phyloP scores from a whole-genome alignment of 2,888 invertebrate species.

The Leptopterna dolabrata region DNA sequence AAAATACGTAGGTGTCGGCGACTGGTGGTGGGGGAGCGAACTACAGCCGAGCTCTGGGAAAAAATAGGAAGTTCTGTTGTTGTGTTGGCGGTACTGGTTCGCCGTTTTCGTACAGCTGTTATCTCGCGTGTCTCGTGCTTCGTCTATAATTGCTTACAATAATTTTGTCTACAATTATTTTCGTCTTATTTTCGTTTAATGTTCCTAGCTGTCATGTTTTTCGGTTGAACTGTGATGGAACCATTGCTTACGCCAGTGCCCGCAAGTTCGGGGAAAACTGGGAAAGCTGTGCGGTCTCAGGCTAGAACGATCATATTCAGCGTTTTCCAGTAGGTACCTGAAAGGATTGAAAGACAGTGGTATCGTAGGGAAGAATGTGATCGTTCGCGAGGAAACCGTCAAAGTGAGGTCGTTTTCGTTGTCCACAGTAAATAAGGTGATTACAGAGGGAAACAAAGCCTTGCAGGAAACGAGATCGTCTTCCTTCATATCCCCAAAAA shows the following conservation, averaged over 20 bases:
- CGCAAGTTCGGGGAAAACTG: neutral
- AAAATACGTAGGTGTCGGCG: too few relatives aligned
- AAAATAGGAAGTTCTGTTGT: neutral
- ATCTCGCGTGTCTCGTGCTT: too few relatives aligned
- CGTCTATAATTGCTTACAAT: too few relatives aligned
- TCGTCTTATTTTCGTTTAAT: too few relatives aligned
- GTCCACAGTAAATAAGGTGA: too few relatives aligned
- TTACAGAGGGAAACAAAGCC: neutral
- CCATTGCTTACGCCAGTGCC: neutral
- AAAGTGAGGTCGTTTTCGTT: neutral
- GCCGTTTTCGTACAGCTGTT: too few relatives aligned
- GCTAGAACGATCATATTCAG: neutral
- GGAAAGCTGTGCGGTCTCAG: neutral
- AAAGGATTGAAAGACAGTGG: neutral
- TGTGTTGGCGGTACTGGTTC: too few relatives aligned
- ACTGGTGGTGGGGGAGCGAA: neutral
- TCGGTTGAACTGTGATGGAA: neutral
- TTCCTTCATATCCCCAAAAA: neutral
- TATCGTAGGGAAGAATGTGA: neutral
- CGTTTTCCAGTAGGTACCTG: neutral
- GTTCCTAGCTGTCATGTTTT: too few relatives aligned
- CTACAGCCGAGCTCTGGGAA: neutral
- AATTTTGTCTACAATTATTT: neutral
- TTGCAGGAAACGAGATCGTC: neutral
- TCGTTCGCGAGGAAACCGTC: neutral